Evolutionary conservation across 2,888 invertebrate species (phyloP).

Genomic region (Dinocampus coccinellae): DNA sequence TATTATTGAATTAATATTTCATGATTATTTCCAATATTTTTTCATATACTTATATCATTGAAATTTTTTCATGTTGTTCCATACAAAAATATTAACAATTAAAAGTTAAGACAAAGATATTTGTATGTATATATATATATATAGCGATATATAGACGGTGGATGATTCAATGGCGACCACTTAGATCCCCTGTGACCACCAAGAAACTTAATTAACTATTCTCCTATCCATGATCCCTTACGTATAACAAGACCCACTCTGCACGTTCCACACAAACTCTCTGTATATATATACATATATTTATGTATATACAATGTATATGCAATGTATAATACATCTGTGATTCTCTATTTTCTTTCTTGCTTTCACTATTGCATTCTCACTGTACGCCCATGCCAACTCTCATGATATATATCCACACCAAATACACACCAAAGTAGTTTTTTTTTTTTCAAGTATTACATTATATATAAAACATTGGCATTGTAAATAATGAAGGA

Average conservation of each 20-base stretch:
- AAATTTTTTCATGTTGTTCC: too few species aligned
- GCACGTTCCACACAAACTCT: slow-evolving; percentile 27
- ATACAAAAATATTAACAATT: too few species aligned
- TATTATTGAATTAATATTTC: too few species aligned
- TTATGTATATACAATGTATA: slow-evolving; percentile 2
- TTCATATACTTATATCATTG: too few species aligned
- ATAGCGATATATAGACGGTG: slow-evolving; percentile 40
- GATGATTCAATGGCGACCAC: slow-evolving; percentile 57
- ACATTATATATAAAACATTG: neutral
- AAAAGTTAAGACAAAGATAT: neutral
- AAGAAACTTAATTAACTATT: slow-evolving; percentile 64
- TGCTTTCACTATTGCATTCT: neutral
- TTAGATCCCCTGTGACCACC: slow-evolving; percentile 55
- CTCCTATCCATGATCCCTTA: slow-evolving; percentile 55
- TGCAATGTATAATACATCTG: neutral
- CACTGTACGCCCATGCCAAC: too few species aligned
- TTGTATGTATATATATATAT: neutral
- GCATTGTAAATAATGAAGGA: too few species aligned
- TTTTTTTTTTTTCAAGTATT: neutral
- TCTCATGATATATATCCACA: too few species aligned
- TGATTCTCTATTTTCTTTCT: neutral
- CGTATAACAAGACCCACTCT: slow-evolving; percentile 26
- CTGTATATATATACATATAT: neutral
- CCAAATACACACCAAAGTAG: neutral
- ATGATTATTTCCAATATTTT: too few species aligned